These are phyloP conservation scores for Alviniconcha marisindica DNA, from an alignment of 1,140 invertebrate species.

Conservation along the genomic window DNA sequence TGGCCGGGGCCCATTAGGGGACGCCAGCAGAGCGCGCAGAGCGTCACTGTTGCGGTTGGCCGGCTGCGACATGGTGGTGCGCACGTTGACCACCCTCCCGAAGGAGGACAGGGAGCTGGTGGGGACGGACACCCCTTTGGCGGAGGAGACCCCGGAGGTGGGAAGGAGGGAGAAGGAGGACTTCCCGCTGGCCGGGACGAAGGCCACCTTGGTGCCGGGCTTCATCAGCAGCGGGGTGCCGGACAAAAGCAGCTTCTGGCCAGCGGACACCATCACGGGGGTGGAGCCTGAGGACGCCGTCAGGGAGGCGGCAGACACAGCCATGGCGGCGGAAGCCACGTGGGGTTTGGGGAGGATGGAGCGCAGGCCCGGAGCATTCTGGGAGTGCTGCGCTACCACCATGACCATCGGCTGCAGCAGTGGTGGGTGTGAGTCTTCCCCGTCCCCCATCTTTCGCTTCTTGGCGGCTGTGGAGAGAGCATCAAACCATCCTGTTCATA, in stretches of 20 bases:
- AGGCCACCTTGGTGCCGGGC: conserved; percentile 28
- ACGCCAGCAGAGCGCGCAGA: conserved; percentile 40
- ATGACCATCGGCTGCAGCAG: conserved; percentile 43
- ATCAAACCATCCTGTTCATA: too few relatives aligned
- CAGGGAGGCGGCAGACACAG: background rate
- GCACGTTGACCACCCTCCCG: conserved; percentile 10
- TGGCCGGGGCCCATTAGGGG: background rate
- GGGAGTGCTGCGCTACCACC: conserved; percentile 44
- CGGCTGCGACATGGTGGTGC: background rate
- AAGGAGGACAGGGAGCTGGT: background rate
- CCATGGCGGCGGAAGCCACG: background rate
- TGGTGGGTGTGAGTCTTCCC: background rate
- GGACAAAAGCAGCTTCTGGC: conserved; percentile 32
- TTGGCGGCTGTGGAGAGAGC: background rate
- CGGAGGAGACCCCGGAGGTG: background rate
- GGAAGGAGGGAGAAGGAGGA: background rate
- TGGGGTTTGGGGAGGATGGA: conserved; percentile 41
- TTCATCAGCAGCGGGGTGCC: conserved; percentile 34
- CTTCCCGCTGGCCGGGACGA: conserved; percentile 10
- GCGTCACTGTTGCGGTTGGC: conserved; percentile 33
- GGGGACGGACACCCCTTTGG: background rate
- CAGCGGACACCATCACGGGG: conserved; percentile 3
- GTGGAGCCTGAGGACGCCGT: background rate
- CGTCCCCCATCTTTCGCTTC: background rate
- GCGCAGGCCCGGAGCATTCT: conserved; percentile 38